These are phyloP conservation scores for Lagorchestes hirsutus DNA, from an alignment of 2,797 vertebrate species.

Conservation along the genomic window DNA sequence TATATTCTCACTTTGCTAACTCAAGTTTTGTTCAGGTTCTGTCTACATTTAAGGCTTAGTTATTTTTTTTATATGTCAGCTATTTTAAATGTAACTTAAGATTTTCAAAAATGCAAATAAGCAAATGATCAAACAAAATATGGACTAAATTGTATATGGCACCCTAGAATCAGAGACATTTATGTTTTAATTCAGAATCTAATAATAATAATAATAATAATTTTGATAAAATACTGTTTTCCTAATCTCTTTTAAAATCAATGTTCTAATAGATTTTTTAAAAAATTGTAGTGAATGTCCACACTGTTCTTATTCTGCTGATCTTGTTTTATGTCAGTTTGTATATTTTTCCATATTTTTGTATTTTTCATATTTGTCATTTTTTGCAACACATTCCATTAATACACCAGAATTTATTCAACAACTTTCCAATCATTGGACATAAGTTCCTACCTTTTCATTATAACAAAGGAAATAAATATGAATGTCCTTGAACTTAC, in stretches of 20 bases:
- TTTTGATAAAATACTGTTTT: not conserved
- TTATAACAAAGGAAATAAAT: no score
- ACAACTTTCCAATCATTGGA: not conserved
- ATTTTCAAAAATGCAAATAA: not conserved
- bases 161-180: not conserved
- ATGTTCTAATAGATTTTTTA: not conserved
- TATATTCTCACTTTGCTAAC: conserved; percentile 14
- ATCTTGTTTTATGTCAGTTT: not conserved
- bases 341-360: not conserved
- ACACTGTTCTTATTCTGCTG: not conserved
- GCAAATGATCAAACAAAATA: not conserved
- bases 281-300: not conserved
- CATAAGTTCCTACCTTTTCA: no score
- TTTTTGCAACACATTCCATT: no score
- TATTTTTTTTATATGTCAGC: not conserved
- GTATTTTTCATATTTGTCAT: not conserved
- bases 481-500: no score
- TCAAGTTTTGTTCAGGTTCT: not conserved
- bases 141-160: not conserved
- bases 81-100: not conserved
- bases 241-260: not conserved
- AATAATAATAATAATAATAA: not conserved
- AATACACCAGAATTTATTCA: not conserved
- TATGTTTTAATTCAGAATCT: not conserved
- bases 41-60: not conserved